These are phyloP conservation scores for Gari tellinella DNA, from an alignment of 2,888 invertebrate species.

Conservation along the genomic window DNA sequence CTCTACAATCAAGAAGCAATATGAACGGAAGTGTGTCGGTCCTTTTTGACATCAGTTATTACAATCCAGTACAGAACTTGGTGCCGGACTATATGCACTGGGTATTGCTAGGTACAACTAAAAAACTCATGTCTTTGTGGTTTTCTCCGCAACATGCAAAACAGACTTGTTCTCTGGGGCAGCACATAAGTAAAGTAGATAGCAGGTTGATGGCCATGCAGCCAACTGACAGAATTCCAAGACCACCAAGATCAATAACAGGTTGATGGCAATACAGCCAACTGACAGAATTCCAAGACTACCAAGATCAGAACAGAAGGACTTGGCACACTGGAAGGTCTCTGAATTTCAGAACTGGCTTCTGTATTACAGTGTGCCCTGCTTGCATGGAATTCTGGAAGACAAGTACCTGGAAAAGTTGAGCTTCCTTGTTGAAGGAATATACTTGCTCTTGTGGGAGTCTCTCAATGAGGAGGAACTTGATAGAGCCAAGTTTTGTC, in stretches of 20 bases:
- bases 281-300: conserved; percentile 25
- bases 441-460: conserved; percentile 28
- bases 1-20: background rate
- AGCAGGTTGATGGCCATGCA: conserved; percentile 17
- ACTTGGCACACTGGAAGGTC: conserved; percentile 27
- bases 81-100: conserved; percentile 31
- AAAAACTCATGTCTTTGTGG: conserved; percentile 17
- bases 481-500: conserved; percentile 2
- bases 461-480: conserved; percentile 10
- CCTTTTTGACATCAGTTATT: conserved; percentile 4
- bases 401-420: conserved; percentile 16
- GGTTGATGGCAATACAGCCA: conserved; percentile 26
- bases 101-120: conserved; percentile 17
- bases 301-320: conserved; percentile 21
- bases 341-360: conserved; percentile 42
- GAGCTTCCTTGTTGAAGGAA: conserved; percentile 33
- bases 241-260: conserved; percentile 27
- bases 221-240: conserved; percentile 28
- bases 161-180: conserved; percentile 24
- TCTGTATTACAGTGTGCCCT: conserved; percentile 24
- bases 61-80: conserved; percentile 5
- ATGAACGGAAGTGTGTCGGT: conserved; percentile 9
- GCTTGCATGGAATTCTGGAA: conserved; percentile 20
- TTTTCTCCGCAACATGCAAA: conserved; percentile 12
- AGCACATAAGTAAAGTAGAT: conserved; percentile 10